These are phyloP conservation scores for Corythornis vintsioides DNA, from an alignment of 2,113 vertebrate genomes.

Conservation along the genomic window DNA sequence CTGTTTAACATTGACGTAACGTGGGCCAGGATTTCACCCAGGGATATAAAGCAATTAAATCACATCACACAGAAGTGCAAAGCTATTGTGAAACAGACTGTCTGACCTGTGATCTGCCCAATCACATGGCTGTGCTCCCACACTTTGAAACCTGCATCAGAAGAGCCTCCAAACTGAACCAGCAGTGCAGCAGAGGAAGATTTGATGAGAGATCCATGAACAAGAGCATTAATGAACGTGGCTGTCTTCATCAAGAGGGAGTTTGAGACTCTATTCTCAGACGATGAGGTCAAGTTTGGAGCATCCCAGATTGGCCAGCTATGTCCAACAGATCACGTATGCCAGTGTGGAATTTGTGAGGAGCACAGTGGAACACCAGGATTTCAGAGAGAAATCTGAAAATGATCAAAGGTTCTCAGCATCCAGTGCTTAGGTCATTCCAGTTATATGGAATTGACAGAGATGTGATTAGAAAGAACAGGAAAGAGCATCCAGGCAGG, in stretches of 20 bases:
- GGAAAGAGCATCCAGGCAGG: neutral
- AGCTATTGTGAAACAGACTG: neutral
- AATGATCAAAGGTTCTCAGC: neutral
- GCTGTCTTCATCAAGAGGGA: neutral
- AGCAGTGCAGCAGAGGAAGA: neutral
- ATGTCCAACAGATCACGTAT: neutral
- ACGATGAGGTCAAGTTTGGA: neutral
- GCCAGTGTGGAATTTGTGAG: fast-evolving
- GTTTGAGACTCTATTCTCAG: neutral
- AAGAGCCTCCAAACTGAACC: neutral
- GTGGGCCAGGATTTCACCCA: neutral
- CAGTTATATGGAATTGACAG: neutral
- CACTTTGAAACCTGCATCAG: neutral
- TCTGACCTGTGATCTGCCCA: neutral
- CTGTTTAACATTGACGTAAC: neutral
- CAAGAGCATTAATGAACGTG: neutral
- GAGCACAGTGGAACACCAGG: neutral
- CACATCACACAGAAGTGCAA: neutral
- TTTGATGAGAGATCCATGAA: neutral
- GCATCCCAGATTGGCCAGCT: neutral
- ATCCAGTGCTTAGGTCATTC: neutral
- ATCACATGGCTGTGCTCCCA: fast-evolving
- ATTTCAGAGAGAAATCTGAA: neutral
- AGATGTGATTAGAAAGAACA: neutral
- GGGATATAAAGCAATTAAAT: neutral